Percentiles rank a stretch among this genome's conserved stretches.
Conservation (phyloP, 2,888 invertebrate species). For the Cyaniris semiargus region DNA sequence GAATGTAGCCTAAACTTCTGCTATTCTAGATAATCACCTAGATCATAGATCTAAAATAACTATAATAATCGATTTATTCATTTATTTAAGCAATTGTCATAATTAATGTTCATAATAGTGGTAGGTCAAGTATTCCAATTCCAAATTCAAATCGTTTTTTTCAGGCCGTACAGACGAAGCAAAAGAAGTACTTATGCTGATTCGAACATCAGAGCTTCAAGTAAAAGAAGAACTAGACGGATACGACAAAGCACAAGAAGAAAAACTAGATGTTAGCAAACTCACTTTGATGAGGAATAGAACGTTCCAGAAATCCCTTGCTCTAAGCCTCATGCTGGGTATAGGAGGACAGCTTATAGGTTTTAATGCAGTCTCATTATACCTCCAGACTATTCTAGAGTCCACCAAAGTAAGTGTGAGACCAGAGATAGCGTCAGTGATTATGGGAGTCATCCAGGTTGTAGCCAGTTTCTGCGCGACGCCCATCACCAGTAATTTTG, state of each 20-base stretch:
- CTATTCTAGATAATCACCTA: too few species aligned
- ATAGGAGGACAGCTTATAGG: constrained; percentile 48
- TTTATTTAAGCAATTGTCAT: too few species aligned
- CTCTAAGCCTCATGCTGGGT: constrained; percentile 42
- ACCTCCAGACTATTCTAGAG: constrained; percentile 57
- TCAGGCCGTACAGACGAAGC: constrained; percentile 53
- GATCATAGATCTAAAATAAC: too few species aligned
- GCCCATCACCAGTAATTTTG: constrained; percentile 50
- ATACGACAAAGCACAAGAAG: constrained; percentile 44
- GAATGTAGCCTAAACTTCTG: too few species aligned
- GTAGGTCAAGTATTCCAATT: not conserved
- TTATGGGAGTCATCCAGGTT: constrained; percentile 57
- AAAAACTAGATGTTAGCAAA: constrained; percentile 35
- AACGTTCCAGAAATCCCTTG: constrained; percentile 45
- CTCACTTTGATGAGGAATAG: constrained; percentile 43
- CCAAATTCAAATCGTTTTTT: constrained; percentile 28
- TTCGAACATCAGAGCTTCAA: constrained; percentile 51
- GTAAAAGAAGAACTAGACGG: constrained; percentile 56
- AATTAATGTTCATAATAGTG: too few species aligned
- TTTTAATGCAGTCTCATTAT: constrained; percentile 53
- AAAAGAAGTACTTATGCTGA: constrained; percentile 48
- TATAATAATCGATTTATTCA: too few species aligned
- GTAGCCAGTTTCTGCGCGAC: constrained; percentile 52
- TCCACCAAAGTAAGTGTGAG: constrained; percentile 52
- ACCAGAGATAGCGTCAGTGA: constrained; percentile 53